Conservation (phyloP, 37 sponge, comb jelly and placozoan genomes). For the Cladorhizidae sp. region DNA sequence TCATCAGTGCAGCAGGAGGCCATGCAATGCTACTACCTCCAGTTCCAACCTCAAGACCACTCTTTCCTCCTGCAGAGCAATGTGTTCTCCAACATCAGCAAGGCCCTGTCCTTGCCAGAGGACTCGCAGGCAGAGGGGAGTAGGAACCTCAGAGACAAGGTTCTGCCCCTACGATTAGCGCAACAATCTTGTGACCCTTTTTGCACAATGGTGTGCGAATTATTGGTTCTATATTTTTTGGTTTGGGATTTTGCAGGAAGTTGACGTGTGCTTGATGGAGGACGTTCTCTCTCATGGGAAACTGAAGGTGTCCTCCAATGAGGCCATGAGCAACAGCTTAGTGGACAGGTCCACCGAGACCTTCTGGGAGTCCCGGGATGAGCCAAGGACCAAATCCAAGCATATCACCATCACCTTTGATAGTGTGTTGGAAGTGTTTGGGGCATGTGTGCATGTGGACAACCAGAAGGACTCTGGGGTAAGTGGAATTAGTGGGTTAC, state of each 20-base stretch:
- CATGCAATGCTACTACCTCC: constrained; percentile 89
- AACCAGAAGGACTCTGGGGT: constrained; percentile 79
- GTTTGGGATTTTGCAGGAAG: constrained; percentile 30
- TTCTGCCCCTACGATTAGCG: background rate
- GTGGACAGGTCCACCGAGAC: constrained; percentile 94
- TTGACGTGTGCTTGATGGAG: constrained; percentile 50
- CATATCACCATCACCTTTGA: constrained; percentile 67
- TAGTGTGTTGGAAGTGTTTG: constrained; percentile 17
- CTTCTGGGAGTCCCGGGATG: constrained; percentile 95
- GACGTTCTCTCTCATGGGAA: constrained; percentile 46
- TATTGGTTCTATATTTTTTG: no score
- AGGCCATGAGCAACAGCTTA: constrained; percentile 86
- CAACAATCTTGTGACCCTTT: background rate
- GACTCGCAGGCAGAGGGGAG: constrained; percentile 38
- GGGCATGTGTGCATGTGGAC: constrained; percentile 80
- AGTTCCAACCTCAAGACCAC: constrained; percentile 93
- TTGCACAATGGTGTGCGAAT: background rate
- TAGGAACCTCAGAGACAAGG: constrained; percentile 1
- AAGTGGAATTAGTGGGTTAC: background rate
- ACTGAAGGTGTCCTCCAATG: constrained; percentile 84
- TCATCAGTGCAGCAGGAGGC: constrained; percentile 89
- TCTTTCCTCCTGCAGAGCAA: constrained; percentile 91
- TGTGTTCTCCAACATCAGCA: constrained; percentile 90
- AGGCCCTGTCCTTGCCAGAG: constrained; percentile 83
- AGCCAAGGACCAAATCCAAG: constrained; percentile 52